Base-by-base conservation (phyloP, 2,888 invertebrate species). In the Polyploca ridens region DNA sequence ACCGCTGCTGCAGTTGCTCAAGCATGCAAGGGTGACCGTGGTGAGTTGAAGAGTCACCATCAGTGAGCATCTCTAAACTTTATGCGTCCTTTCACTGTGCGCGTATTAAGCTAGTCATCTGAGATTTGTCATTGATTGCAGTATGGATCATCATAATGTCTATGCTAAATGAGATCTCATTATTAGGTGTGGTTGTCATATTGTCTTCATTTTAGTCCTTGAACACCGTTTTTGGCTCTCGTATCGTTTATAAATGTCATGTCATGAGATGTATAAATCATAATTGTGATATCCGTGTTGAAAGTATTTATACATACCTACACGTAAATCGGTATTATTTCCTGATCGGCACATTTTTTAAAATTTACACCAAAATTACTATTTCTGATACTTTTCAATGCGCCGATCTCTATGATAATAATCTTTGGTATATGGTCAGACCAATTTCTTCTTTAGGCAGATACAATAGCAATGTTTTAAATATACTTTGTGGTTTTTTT, bases 1-100 rank as follows among this genome's bases (percentile, higher is more conserved):
- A 87, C 86, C 57, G 89, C 89, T 63, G 88, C 89, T 58, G 89
- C 90, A 58, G 81, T 94, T 68, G 88, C 87, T 63, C 86, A 85
- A 72, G 90, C 90, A 66, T 85, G 78, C 75, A 83, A 81, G 71
- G 84, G 89, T 77, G 83, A 83, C 81, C 77, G 82, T 76, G 93
- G 94, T 94, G 92, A 93, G 94, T 93, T 73, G 33, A 69, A 68
- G 73, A 65, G 64, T 67, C 66, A 54, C 54, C 19, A 65, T 64
- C 62, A 57, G 38, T 65, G 46, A 63, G 61, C 63, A 64, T 66
- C 65, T 64, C 68, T 68, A 69, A 62, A 62, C 27, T 41, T 14
- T 46, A 6, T 14, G 46, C 14, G 13, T 33, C 33, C n/a, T n/a
- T 13, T 41, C 16, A 16, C 19, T 11, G 13, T 44, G 27, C 41